Percentiles rank a stretch among this genome's conserved stretches.
Conservation (phyloP, 2,888 invertebrate species). For the Hirtodrosophila alboralis region DNA sequence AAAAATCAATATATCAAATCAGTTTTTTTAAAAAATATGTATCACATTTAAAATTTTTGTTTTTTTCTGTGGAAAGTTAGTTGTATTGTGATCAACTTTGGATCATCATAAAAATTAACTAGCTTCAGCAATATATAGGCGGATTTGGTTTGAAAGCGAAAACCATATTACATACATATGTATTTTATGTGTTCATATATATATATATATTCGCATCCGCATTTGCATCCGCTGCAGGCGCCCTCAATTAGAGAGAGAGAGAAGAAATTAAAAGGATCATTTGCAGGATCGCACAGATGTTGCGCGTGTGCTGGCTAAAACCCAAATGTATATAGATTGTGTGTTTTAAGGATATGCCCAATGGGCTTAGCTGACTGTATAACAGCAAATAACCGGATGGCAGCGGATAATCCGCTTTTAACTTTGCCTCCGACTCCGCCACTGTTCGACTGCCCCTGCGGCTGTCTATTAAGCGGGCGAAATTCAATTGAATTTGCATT, state of each 20-base stretch:
- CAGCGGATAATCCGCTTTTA: constrained; percentile 11
- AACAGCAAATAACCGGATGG: constrained; percentile 8
- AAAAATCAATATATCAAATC: no score
- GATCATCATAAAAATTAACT: no score
- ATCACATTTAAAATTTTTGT: no score
- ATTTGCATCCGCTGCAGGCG: not conserved
- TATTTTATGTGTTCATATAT: no score
- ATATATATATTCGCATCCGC: no score
- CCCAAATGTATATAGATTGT: constrained; percentile 21
- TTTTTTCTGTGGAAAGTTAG: no score
- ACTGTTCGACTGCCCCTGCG: not conserved
- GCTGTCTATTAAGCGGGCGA: constrained; percentile 31
- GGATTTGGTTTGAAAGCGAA: no score
- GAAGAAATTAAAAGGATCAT: constrained; percentile 34
- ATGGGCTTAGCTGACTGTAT: no score
- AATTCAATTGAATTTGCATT: constrained; percentile 73
- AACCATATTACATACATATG: no score
- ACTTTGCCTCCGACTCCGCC: not conserved
- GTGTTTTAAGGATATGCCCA: constrained; percentile 20
- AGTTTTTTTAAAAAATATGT: no score
- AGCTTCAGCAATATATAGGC: no score
- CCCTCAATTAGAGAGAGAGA: constrained; percentile 48
- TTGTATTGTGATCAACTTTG: no score
- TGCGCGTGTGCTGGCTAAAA: constrained; percentile 25
- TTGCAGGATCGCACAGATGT: constrained; percentile 7